Evolutionary conservation across 2,797 vertebrate genomes (phyloP).

Genomic region (Xerus rutilus): DNA sequence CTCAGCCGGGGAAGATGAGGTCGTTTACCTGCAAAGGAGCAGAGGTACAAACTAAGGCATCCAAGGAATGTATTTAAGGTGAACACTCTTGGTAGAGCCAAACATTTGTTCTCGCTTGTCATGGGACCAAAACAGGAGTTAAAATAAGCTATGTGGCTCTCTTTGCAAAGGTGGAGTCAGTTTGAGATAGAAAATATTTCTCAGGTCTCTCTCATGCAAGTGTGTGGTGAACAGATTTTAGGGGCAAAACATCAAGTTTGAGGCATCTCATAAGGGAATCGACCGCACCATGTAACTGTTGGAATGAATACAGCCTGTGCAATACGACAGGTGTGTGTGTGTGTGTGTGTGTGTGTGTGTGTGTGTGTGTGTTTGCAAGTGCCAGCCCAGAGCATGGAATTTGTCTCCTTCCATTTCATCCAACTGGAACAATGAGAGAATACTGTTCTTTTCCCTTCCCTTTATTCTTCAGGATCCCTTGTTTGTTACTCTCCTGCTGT

Average conservation of each 20-base stretch:
- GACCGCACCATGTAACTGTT: fast-evolving
- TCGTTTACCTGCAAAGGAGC: slow-evolving; percentile 41
- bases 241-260: background rate
- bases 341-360: too few relatives aligned
- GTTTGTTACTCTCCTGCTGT: fast-evolving
- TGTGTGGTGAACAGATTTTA: background rate
- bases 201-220: background rate
- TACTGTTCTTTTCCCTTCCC: fast-evolving
- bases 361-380: too few relatives aligned
- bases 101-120: background rate
- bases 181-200: background rate
- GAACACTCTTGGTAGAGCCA: background rate
- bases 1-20: background rate
- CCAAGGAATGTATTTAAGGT: background rate
- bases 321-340: fast-evolving
- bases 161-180: background rate
- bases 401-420: background rate
- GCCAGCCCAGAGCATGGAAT: background rate
- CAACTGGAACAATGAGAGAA: background rate
- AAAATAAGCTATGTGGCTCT: background rate
- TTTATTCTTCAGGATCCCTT: background rate
- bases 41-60: background rate
- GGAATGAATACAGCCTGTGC: fast-evolving
- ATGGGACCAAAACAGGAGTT: background rate
- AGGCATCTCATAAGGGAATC: too few relatives aligned